Percentiles rank a stretch among this genome's conserved stretches.
phyloP scores from a whole-genome alignment of 2,888 invertebrate genomes.

The Gastrophysa polygoni region DNA sequence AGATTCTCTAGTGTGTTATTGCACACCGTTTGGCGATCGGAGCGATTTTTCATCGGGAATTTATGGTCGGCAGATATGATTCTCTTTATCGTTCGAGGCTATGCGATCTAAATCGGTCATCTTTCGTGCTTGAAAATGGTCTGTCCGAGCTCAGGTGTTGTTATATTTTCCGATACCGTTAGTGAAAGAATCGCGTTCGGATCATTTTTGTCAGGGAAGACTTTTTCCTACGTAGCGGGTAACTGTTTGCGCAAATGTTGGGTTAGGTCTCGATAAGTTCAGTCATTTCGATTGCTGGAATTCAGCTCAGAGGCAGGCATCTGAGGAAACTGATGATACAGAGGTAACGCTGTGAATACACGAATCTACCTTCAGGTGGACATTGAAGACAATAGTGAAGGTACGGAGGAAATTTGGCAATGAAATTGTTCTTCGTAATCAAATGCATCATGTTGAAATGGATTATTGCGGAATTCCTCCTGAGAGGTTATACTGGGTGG shows the following conservation, averaged over 20 bases:
- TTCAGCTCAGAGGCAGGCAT: neutral
- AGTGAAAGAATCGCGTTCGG: neutral
- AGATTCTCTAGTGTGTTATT: constrained; percentile 17
- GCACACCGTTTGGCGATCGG: neutral
- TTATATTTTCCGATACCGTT: constrained; percentile 8
- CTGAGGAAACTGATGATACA: no score
- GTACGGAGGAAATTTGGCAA: no score
- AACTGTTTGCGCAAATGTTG: neutral
- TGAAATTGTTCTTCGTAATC: no score
- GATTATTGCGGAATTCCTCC: no score
- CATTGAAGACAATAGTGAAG: no score
- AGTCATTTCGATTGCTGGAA: neutral
- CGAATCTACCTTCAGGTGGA: no score
- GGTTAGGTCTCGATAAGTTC: neutral
- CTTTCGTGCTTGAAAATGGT: constrained; percentile 6
- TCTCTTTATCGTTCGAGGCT: constrained; percentile 9
- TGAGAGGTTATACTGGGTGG: no score
- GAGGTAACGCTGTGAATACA: no score
- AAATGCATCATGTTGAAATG: no score
- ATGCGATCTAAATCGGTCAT: constrained; percentile 12
- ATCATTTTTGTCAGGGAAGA: neutral
- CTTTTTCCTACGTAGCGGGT: no score
- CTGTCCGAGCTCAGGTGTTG: constrained; percentile 4
- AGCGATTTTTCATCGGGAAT: constrained; percentile 9
- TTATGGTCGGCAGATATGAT: constrained; percentile 4